Base-by-base conservation (phyloP, 2,113 vertebrate genomes). In the Miniopterus natalensis region DNA sequence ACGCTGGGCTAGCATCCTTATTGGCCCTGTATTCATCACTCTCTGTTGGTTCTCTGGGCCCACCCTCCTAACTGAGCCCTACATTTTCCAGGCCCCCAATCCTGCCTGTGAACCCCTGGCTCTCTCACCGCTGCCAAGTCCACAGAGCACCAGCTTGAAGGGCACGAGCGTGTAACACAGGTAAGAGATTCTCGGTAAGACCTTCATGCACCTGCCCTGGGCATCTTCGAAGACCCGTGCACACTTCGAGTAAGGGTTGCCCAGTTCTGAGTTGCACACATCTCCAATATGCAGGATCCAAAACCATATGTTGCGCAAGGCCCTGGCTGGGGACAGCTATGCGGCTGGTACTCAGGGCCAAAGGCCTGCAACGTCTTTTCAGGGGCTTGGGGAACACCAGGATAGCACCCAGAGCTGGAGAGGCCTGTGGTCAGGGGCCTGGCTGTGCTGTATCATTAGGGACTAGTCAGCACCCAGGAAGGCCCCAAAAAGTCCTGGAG, bases 261-360 rank as follows among this genome's bases (percentile, higher is more conserved):
- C 99, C 96, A 99, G 84, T 55, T 99, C 98, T 0, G 87, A 27
- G 73, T 99, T 99, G 71, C 99, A 99, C 13, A 99, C 3, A 0
- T 98, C 96, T 0, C 99, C 99, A 0, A 99, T 95, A 66, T 96
- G 98, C 0, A 96, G 88, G 79, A 99, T 97, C 98, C 99, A 99
- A 51, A 97, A 96, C 95, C 99, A 98, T 42, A 99, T 98, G 0
- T 98, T 99, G 78, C 95, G 98, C 70, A 99, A 98, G 40, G 95
- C 92, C 53, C 98, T 98, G 84, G 98, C 99, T 99, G 98, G 1
- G 86, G 85, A 51, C 0, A 77, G 73, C 31, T 1, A 20, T 0
- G 5, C 55, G 78, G 65, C 57, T 90, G 70, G 83, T 6, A 63
- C 78, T 11, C 29, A 6, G 53, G 78, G 36, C 29, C 4, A 2